These are phyloP conservation scores for Phylloscopus collybita DNA, from an alignment of 2,797 vertebrate species.

Conservation along the genomic window DNA sequence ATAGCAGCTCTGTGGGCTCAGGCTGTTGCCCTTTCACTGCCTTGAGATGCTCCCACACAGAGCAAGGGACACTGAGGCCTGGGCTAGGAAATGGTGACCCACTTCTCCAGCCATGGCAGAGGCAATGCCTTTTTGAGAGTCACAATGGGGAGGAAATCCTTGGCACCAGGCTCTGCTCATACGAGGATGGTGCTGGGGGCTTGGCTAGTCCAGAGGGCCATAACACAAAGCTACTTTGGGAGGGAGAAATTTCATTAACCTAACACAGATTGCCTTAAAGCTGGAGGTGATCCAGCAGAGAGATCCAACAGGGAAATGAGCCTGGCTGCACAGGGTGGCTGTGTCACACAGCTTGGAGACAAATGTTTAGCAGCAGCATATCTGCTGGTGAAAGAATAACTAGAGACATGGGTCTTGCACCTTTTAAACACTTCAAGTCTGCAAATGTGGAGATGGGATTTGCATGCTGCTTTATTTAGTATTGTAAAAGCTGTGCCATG, in stretches of 20 bases:
- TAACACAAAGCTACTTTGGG: background rate
- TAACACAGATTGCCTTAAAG: background rate
- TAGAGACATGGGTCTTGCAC: conserved; percentile 29
- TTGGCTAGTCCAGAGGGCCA: background rate
- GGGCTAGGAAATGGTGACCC: background rate
- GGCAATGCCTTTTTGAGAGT: background rate
- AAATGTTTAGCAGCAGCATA: background rate
- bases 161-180: background rate
- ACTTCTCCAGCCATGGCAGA: background rate
- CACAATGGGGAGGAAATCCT: background rate
- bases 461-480: conserved; percentile 42
- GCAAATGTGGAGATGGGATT: background rate
- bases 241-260: background rate
- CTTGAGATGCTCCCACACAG: background rate
- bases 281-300: background rate
- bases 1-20: fast-evolving
- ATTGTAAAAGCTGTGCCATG: background rate
- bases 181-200: background rate
- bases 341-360: background rate
- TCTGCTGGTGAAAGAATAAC: conserved; percentile 1
- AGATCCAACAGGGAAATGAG: fast-evolving
- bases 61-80: background rate
- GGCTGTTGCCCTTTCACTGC: background rate
- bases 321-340: fast-evolving
- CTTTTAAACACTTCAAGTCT: conserved; percentile 2